phyloP scores from a whole-genome alignment of 2,888 invertebrate genomes.

The Conistra vaccinii region DNA sequence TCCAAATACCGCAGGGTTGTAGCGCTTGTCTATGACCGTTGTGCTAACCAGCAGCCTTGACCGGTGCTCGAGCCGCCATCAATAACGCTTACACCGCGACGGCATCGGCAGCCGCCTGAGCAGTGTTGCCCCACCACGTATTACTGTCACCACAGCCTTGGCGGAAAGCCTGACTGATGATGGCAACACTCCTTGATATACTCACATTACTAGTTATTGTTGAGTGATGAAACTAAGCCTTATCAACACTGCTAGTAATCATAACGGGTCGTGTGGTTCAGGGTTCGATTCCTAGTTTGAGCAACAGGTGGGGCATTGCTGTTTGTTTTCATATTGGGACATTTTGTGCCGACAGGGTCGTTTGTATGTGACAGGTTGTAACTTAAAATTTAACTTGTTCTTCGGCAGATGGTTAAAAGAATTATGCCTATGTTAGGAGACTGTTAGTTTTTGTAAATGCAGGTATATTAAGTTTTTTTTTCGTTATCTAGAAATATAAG shows the following conservation, averaged over 20 bases:
- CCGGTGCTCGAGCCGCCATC: conserved; percentile 57
- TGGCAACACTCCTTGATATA: conserved; percentile 27
- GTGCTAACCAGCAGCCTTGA: conserved; percentile 64
- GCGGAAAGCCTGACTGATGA: conserved; percentile 54
- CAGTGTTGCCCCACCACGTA: conserved; percentile 42
- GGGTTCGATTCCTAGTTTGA: conserved; percentile 22
- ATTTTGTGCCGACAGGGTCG: too few species aligned
- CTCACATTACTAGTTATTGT: conserved; percentile 23
- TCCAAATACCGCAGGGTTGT: background rate
- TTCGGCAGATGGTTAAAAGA: background rate
- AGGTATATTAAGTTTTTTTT: background rate
- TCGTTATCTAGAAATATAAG: background rate
- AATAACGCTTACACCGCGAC: conserved; percentile 54
- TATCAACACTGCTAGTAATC: background rate
- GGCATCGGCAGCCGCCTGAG: background rate
- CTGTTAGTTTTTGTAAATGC: background rate
- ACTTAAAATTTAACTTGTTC: background rate
- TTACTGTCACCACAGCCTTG: conserved; percentile 47
- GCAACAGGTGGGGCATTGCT: conserved; percentile 32
- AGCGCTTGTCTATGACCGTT: background rate
- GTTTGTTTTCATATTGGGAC: background rate
- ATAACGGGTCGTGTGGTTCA: conserved; percentile 5
- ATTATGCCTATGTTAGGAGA: background rate
- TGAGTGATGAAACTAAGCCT: conserved; percentile 23
- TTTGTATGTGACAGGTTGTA: background rate